phyloP scores from a whole-genome alignment of 1,140 invertebrate species.

The roundworm (Caenorhabditis elegans) region WBcel235 BX284602.5:9624001-9624500 shows the following conservation, averaged over 20 bases:
- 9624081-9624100: slow-evolving; percentile 93
- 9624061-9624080: slow-evolving; percentile 79
- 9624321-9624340: neutral
- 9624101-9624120: slow-evolving; percentile 70
- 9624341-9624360: neutral
- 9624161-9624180: slow-evolving; percentile 21
- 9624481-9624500: too few species aligned
- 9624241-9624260: neutral
- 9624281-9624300: slow-evolving; percentile 25
- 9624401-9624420: neutral
- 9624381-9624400: neutral
- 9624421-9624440: neutral
- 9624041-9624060: slow-evolving; percentile 94
- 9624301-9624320: neutral
- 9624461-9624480: too few species aligned
- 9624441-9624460: too few species aligned
- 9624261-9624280: neutral
- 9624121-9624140: slow-evolving; percentile 56
- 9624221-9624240: neutral
- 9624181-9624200: neutral
- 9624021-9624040: neutral
- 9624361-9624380: neutral
- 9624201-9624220: slow-evolving; percentile 70
- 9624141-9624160: slow-evolving; percentile 83
- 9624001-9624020: neutral